Evolutionary conservation across 2,888 invertebrate species (phyloP).

Genomic region (Erynnis tages): DNA sequence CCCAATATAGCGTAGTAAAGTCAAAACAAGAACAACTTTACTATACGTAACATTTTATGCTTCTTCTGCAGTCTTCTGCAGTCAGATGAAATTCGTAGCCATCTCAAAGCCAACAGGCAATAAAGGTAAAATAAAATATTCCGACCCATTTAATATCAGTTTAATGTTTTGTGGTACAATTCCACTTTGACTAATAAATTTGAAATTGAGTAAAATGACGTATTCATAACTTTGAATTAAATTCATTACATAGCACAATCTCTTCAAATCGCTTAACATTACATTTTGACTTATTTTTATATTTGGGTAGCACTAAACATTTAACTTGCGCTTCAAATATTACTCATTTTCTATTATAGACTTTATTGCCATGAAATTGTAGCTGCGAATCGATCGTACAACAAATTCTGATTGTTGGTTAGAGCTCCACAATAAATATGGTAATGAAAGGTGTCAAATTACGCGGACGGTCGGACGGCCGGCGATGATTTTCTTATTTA

Average conservation of each 20-base stretch:
- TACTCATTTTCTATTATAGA: constrained; percentile 26
- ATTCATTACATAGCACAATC: constrained; percentile 23
- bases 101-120: no score
- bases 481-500: constrained; percentile 70
- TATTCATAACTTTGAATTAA: no score
- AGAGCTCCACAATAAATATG: constrained; percentile 71
- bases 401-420: constrained; percentile 22
- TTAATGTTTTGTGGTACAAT: no score
- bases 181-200: no score
- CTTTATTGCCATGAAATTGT: constrained; percentile 29
- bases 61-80: no score
- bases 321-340: background rate
- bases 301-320: constrained; percentile 50
- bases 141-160: no score
- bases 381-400: constrained; percentile 25
- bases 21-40: no score
- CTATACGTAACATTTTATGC: no score
- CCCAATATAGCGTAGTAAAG: no score
- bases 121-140: no score
- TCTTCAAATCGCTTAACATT: constrained; percentile 39
- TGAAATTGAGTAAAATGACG: no score
- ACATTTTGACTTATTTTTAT: constrained; percentile 44
- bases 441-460: constrained; percentile 80
- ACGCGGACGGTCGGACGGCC: constrained; percentile 62
- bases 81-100: no score